phyloP scores from a whole-genome alignment of 2,888 invertebrate species.

The Graphium colonna region DNA sequence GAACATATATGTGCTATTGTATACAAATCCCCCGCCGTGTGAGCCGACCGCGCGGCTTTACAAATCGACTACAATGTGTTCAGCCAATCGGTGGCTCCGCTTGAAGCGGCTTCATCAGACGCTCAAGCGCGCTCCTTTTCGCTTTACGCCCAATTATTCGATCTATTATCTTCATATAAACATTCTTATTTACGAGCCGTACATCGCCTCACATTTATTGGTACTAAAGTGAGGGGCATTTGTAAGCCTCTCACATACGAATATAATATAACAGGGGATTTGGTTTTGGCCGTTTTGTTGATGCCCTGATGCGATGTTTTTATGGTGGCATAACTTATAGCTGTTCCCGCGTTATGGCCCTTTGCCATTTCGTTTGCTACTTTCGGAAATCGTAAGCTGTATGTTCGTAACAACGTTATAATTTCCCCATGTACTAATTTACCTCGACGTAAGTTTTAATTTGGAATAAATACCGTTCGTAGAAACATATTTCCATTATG shows the following conservation, averaged over 20 bases:
- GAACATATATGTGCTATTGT: constrained; percentile 7
- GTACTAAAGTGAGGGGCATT: constrained; percentile 70
- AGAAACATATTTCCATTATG: too few species aligned
- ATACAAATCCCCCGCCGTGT: constrained; percentile 28
- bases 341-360: constrained; percentile 57
- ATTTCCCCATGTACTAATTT: not conserved
- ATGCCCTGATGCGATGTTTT: constrained; percentile 60
- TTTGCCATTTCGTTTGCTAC: constrained; percentile 55
- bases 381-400: constrained; percentile 25
- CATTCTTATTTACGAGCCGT: constrained; percentile 63
- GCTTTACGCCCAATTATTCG: constrained; percentile 67
- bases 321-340: constrained; percentile 62
- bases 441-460: too few species aligned
- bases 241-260: constrained; percentile 67
- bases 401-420: constrained; percentile 6
- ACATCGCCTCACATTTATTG: constrained; percentile 65
- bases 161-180: constrained; percentile 66
- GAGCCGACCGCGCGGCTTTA: constrained; percentile 28
- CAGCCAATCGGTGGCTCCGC: constrained; percentile 45
- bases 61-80: constrained; percentile 45
- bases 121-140: constrained; percentile 44
- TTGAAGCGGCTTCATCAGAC: constrained; percentile 30
- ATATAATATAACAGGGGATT: constrained; percentile 63
- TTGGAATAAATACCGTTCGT: too few species aligned
- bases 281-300: constrained; percentile 64